These are phyloP conservation scores for Drosophila nr. perissopoda DNA, from an alignment of 2,888 invertebrate species.

Conservation along the genomic window DNA sequence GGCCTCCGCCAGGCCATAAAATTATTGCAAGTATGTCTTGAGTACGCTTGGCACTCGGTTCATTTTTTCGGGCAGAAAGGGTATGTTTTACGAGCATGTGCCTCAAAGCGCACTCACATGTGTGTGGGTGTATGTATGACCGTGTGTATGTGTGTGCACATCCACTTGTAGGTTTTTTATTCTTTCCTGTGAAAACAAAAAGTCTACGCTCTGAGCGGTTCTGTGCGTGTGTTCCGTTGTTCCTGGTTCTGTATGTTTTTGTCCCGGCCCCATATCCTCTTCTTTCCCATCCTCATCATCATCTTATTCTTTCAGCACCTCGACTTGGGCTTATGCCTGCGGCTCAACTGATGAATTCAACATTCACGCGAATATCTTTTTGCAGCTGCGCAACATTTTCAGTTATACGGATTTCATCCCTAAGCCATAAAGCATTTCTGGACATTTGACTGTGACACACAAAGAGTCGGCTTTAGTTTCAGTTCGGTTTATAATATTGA, in stretches of 20 bases:
- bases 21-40: slow-evolving; percentile 79
- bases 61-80: slow-evolving; percentile 63
- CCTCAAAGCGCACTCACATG: slow-evolving; percentile 61
- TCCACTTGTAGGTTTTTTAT: slow-evolving; percentile 75
- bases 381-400: slow-evolving; percentile 36
- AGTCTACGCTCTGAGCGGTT: slow-evolving; percentile 61
- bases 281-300: slow-evolving; percentile 18
- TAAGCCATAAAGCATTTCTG: slow-evolving; percentile 31
- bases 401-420: slow-evolving; percentile 26
- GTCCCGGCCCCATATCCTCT: slow-evolving; percentile 23
- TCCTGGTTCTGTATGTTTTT: slow-evolving; percentile 39
- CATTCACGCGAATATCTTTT: slow-evolving; percentile 34
- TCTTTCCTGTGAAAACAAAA: slow-evolving; percentile 74
- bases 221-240: slow-evolving; percentile 61
- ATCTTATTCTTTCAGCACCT: slow-evolving; percentile 33
- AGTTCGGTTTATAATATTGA: not conserved
- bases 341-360: slow-evolving; percentile 47
- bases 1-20: slow-evolving; percentile 73
- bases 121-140: slow-evolving; percentile 14
- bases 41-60: slow-evolving; percentile 75
- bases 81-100: slow-evolving; percentile 74
- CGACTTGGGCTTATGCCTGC: slow-evolving; percentile 42
- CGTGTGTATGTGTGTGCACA: slow-evolving; percentile 41
- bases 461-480: not conserved
- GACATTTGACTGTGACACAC: slow-evolving; percentile 7